Conservation (phyloP, 2,888 invertebrate genomes). For the Phyllotreta striolata region DNA sequence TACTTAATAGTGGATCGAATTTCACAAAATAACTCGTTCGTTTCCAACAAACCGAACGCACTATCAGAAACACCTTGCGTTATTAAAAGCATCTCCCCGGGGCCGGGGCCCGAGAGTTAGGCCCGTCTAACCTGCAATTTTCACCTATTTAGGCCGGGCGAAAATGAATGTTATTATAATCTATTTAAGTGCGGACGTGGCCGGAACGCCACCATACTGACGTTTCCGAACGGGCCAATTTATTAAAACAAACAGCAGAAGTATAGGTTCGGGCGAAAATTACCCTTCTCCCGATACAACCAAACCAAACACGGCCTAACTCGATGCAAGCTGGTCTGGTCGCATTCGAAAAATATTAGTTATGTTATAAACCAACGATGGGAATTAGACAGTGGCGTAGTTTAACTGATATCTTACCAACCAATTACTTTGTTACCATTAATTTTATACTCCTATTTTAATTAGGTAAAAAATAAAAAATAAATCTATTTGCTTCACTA, state of each 20-base stretch:
- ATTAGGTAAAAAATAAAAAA: no score
- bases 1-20: background rate
- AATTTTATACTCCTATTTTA: no score
- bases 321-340: constrained; percentile 22
- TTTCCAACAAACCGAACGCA: no score
- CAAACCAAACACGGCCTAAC: constrained; percentile 32
- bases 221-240: constrained; percentile 37
- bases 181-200: constrained; percentile 31
- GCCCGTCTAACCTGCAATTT: constrained; percentile 24
- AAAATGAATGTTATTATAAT: constrained; percentile 35
- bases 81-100: no score
- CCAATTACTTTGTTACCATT: no score
- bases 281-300: constrained; percentile 31
- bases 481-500: no score
- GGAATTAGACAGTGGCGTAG: constrained; percentile 26
- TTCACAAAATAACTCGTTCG: no score
- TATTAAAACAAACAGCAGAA: constrained; percentile 43
- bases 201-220: constrained; percentile 32
- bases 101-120: no score
- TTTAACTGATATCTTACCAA: no score
- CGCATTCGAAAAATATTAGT: constrained; percentile 18
- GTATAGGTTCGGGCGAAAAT: constrained; percentile 32
- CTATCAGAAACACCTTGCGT: no score
- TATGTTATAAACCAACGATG: background rate
- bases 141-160: constrained; percentile 31